Evolutionary conservation across 2,797 vertebrate species (phyloP).

Genomic region (Betta splendens): DNA sequence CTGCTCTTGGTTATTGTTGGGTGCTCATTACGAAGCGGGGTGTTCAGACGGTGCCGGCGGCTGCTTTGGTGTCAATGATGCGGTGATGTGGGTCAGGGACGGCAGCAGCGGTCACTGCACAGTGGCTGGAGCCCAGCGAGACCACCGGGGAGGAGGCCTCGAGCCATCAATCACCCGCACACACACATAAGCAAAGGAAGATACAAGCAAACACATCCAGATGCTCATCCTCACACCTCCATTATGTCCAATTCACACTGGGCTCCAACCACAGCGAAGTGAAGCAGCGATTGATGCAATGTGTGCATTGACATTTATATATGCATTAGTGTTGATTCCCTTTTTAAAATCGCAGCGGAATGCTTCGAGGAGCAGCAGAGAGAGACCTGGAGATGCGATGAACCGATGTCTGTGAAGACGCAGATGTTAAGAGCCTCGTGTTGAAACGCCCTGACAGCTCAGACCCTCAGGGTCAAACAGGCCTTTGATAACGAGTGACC

Average conservation of each 20-base stretch:
- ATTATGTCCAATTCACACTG: constrained; percentile 36
- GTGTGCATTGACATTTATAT: constrained; percentile 18
- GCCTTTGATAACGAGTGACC: constrained; percentile 30
- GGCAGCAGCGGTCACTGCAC: constrained; percentile 77
- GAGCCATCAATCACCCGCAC: constrained; percentile 71
- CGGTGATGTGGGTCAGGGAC: constrained; percentile 79
- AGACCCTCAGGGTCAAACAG: constrained; percentile 14
- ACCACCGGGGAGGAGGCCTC: constrained; percentile 82
- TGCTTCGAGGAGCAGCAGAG: not conserved
- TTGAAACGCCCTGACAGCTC: not conserved
- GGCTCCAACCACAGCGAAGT: constrained; percentile 12
- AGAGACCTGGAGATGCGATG: no score
- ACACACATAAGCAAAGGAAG: constrained; percentile 71
- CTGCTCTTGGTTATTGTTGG: constrained; percentile 65
- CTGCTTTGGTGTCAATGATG: constrained; percentile 80
- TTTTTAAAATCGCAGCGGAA: constrained; percentile 6
- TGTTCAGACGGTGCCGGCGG: constrained; percentile 64
- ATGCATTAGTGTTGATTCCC: not conserved
- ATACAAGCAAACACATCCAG: constrained; percentile 67
- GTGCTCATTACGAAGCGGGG: constrained; percentile 56
- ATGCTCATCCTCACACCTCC: constrained; percentile 46
- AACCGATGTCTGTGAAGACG: no score
- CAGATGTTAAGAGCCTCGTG: not conserved
- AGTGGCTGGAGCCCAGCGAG: constrained; percentile 78
- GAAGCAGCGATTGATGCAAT: constrained; percentile 30